phyloP scores from a whole-genome alignment of 2,797 vertebrate species.

The Hippoglossus hippoglossus region DNA sequence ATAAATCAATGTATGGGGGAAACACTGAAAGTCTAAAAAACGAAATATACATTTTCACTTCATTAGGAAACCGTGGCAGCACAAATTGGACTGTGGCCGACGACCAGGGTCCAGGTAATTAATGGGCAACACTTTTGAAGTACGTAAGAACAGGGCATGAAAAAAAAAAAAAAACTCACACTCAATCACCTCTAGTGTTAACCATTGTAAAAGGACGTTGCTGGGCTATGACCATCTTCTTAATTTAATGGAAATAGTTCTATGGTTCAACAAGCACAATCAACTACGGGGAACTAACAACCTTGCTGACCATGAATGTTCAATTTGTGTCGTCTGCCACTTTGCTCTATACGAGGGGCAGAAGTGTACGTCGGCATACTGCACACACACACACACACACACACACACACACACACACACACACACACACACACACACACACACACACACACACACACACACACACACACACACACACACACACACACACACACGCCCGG shows the following conservation, averaged over 20 bases:
- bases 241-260: slow-evolving; percentile 71
- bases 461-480: slow-evolving; percentile 15
- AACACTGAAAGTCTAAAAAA: not conserved
- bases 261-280: slow-evolving; percentile 71
- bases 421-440: slow-evolving; percentile 27
- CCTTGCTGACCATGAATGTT: slow-evolving; percentile 69
- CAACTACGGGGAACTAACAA: slow-evolving; percentile 55
- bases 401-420: slow-evolving; percentile 15
- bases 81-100: not conserved
- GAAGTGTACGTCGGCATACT: slow-evolving; percentile 27
- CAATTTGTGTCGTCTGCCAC: slow-evolving; percentile 57
- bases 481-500: slow-evolving; percentile 34
- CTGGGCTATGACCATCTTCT: slow-evolving; percentile 59
- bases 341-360: slow-evolving; percentile 29
- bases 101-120: not conserved
- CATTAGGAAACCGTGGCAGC: not conserved
- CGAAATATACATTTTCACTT: not conserved
- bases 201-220: slow-evolving; percentile 58
- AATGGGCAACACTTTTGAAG: not conserved
- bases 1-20: not conserved
- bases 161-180: slow-evolving; percentile 23
- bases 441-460: slow-evolving; percentile 14
- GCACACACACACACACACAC: slow-evolving; percentile 10
- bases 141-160: slow-evolving; percentile 16
- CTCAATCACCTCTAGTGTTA: slow-evolving; percentile 54